phyloP scores from a whole-genome alignment of 2,888 invertebrate genomes.

The Caprella mutica region DNA sequence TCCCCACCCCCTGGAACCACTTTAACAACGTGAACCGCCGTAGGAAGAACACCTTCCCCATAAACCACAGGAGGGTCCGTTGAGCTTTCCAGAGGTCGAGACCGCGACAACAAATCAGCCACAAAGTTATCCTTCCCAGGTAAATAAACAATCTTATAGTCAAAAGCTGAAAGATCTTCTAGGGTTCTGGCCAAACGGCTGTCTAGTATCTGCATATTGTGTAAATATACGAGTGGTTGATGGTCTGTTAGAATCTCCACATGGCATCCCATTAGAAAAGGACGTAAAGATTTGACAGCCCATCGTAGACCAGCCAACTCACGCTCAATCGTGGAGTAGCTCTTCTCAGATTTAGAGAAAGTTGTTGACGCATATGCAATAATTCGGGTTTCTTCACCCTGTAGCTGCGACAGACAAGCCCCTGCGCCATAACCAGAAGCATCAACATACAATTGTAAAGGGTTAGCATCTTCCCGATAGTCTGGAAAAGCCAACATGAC shows the following conservation, averaged over 20 bases:
- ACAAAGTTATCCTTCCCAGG: not conserved
- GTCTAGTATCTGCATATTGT: not conserved
- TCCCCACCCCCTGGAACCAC: too few species aligned
- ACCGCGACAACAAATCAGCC: not conserved
- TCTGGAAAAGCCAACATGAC: not conserved
- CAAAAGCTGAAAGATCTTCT: not conserved
- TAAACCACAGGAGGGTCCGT: too few species aligned
- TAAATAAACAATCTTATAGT: not conserved
- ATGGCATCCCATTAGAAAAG: not conserved
- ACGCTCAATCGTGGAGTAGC: not conserved
- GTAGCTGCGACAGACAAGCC: not conserved
- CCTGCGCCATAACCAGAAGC: not conserved
- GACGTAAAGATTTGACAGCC: not conserved
- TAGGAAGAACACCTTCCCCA: too few species aligned
- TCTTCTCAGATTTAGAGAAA: not conserved
- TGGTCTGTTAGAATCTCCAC: not conserved
- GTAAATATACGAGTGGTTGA: not conserved
- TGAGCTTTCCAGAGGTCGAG: too few species aligned
- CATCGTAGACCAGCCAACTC: slow-evolving; percentile 1
- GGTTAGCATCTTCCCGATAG: not conserved
- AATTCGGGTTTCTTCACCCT: not conserved
- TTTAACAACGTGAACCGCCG: too few species aligned
- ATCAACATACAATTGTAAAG: not conserved
- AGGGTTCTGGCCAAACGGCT: not conserved
- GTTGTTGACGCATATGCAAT: not conserved